phyloP scores from a whole-genome alignment of 1,140 invertebrate species.

The Drosophila punjabiensis region DNA sequence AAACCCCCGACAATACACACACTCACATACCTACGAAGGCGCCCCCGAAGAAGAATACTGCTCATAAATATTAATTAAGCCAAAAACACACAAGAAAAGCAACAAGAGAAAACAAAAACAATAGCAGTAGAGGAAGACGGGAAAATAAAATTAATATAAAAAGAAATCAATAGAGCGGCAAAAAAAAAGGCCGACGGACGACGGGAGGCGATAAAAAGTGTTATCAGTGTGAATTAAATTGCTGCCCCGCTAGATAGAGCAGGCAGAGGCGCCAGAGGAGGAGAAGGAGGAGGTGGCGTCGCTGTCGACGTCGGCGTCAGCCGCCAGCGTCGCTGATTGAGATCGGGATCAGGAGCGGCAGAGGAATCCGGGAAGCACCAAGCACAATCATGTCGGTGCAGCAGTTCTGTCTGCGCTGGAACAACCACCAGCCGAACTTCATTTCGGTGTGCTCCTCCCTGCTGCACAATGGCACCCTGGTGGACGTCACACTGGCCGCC shows the following conservation, averaged over 20 bases:
- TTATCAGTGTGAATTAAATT: slow-evolving; percentile 73
- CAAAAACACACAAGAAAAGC: slow-evolving; percentile 17
- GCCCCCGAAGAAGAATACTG: slow-evolving; percentile 64
- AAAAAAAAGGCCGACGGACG: slow-evolving; percentile 1
- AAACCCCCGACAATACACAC: slow-evolving; percentile 52
- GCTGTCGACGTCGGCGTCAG: slow-evolving; percentile 24
- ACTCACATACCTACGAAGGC: slow-evolving; percentile 45
- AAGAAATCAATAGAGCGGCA: slow-evolving; percentile 67
- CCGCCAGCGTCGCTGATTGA: slow-evolving; percentile 43
- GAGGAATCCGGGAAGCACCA: slow-evolving; percentile 6
- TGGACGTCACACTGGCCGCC: slow-evolving; percentile 94
- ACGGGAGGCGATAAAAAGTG: slow-evolving; percentile 71
- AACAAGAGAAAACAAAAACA: slow-evolving; percentile 17
- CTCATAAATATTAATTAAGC: slow-evolving; percentile 78
- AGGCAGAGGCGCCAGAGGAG: background rate
- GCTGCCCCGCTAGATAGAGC: slow-evolving; percentile 40
- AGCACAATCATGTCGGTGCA: slow-evolving; percentile 89
- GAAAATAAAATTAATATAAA: slow-evolving; percentile 49
- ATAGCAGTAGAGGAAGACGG: slow-evolving; percentile 24
- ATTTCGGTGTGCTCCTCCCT: slow-evolving; percentile 93
- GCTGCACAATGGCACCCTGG: slow-evolving; percentile 92
- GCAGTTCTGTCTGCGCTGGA: slow-evolving; percentile 95
- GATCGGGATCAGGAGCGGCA: slow-evolving; percentile 37
- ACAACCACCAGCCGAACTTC: slow-evolving; percentile 95
- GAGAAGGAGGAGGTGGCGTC: slow-evolving; percentile 12